These are phyloP conservation scores for Peromyscus aztecus DNA, from an alignment of 2,797 vertebrate genomes.

Conservation along the genomic window DNA sequence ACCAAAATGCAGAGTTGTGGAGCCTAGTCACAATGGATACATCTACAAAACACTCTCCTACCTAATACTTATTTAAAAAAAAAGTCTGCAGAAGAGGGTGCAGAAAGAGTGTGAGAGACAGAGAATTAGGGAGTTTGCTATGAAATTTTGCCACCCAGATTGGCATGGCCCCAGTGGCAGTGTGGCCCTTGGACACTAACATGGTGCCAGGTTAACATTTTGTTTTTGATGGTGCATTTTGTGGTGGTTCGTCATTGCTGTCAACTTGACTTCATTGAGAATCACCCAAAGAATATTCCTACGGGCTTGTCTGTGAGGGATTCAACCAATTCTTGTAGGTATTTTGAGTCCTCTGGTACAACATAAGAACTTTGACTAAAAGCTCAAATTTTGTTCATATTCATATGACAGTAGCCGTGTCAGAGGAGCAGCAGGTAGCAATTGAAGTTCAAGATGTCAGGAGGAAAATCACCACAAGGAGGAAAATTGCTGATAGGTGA, in stretches of 20 bases:
- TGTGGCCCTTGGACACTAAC: neutral
- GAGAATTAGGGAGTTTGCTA: neutral
- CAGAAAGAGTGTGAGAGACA: no score
- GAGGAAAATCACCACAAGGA: no score
- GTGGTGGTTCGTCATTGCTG: neutral
- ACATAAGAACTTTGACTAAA: neutral
- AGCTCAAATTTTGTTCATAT: neutral
- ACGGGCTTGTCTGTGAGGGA: neutral
- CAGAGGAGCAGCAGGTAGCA: no score
- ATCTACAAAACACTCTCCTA: neutral
- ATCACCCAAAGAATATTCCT: no score
- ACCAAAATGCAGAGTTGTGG: neutral
- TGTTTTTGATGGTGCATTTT: neutral
- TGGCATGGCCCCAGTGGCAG: neutral
- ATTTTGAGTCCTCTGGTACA: neutral
- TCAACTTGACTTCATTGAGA: neutral
- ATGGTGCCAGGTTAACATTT: neutral
- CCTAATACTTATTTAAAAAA: no score
- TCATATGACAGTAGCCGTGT: no score
- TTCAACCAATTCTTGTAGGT: neutral
- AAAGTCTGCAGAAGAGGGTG: neutral
- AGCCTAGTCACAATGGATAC: no score
- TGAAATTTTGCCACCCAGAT: neutral
- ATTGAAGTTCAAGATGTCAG: no score
- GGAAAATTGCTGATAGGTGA: no score